Percentiles rank a stretch among this genome's conserved stretches.
Conservation (phyloP, 2,113 vertebrate genomes). For the Castor canadensis region DNA sequence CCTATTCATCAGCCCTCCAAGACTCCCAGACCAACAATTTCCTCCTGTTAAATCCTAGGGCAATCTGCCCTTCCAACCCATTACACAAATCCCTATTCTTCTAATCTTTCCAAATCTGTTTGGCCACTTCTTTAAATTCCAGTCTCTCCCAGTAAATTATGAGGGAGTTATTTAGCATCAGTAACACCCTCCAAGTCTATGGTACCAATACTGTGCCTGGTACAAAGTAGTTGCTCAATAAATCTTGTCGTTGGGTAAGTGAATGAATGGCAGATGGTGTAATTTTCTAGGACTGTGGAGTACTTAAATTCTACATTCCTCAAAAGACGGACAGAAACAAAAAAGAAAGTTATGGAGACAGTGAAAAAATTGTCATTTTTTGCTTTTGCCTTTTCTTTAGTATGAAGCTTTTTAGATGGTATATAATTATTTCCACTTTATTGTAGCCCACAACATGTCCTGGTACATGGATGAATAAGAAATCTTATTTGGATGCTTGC, state of each 20-base stretch:
- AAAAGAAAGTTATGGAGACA: not conserved
- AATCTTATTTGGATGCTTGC: conserved; percentile 23
- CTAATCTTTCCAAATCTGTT: not conserved
- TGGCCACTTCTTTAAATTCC: not conserved
- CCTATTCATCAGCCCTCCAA: not conserved
- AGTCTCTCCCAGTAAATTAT: not conserved
- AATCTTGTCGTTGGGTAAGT: not conserved
- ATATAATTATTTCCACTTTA: conserved; percentile 9
- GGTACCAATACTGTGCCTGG: not conserved
- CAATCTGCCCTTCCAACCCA: not conserved
- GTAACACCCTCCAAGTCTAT: accelerated
- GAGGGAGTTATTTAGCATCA: not conserved
- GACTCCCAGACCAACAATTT: not conserved
- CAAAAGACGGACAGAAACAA: conserved; percentile 6
- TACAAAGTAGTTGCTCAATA: not conserved
- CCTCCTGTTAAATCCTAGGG: not conserved
- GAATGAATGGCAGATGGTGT: not conserved
- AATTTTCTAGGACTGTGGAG: not conserved
- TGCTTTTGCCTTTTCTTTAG: conserved; percentile 13
- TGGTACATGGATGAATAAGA: conserved; percentile 1
- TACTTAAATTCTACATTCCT: conserved; percentile 14
- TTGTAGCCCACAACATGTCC: not conserved
- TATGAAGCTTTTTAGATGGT: not conserved
- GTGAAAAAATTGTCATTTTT: not conserved
- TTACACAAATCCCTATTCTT: not conserved